phyloP scores from a whole-genome alignment of 2,888 invertebrate species.

The Drosophila pseudotakahashii region DNA sequence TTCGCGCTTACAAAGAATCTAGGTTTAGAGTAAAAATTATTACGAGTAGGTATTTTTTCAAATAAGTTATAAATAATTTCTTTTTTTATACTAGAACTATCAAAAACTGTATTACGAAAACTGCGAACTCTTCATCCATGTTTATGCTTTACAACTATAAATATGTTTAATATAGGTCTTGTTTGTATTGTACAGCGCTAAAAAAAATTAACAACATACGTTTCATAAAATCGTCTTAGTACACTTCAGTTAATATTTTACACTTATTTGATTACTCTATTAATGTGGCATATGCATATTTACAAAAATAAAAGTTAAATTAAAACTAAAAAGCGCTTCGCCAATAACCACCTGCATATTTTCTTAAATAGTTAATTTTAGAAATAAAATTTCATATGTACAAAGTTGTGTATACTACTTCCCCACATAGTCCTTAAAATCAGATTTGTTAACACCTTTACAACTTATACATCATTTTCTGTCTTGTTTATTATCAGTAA shows the following conservation, averaged over 20 bases:
- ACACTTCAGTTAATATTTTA: constrained; percentile 49
- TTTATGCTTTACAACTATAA: constrained; percentile 21
- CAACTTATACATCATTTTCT: constrained; percentile 2
- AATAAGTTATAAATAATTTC: constrained; percentile 69
- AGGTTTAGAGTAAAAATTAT: constrained; percentile 62
- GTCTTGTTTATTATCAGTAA: not conserved
- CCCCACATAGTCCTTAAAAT: constrained; percentile 3
- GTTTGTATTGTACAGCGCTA: constrained; percentile 38
- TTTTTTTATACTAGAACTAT: constrained; percentile 44
- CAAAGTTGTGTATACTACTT: constrained; percentile 6
- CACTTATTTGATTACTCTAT: constrained; percentile 26
- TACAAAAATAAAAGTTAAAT: constrained; percentile 37
- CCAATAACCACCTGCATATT: constrained; percentile 11
- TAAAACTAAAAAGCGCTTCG: constrained; percentile 3
- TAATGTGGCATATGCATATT: constrained; percentile 23
- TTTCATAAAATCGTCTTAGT: constrained; percentile 64
- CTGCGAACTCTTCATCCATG: constrained; percentile 21
- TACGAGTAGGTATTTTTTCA: constrained; percentile 52
- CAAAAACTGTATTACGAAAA: constrained; percentile 41
- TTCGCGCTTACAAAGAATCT: constrained; percentile 69
- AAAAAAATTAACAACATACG: constrained; percentile 44
- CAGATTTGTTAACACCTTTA: constrained; percentile 6
- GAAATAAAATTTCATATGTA: constrained; percentile 26
- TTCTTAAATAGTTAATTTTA: constrained; percentile 5
- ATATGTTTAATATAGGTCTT: constrained; percentile 14